phyloP scores from a whole-genome alignment of 2,113 vertebrate genomes.

The Actenoides hombroni region DNA sequence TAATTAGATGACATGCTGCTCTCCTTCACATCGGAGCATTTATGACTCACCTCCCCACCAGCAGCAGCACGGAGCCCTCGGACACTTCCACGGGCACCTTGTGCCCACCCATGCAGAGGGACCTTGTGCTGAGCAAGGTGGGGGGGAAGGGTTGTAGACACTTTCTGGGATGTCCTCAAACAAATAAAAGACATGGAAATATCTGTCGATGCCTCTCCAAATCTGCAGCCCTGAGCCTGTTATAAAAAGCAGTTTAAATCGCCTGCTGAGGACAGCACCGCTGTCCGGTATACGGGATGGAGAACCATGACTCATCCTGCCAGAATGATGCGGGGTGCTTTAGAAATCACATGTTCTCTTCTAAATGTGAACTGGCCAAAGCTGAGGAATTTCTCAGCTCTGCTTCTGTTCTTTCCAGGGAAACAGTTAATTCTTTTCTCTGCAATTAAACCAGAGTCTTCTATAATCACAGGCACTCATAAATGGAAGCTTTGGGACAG shows the following conservation, averaged over 20 bases:
- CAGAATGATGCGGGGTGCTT: background rate
- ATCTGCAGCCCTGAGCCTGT: background rate
- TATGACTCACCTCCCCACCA: background rate
- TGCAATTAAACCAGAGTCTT: background rate
- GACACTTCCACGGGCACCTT: rapidly evolving
- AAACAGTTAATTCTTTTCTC: background rate
- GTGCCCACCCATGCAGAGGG: rapidly evolving
- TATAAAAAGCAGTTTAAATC: background rate
- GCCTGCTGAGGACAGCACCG: background rate
- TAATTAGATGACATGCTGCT: background rate
- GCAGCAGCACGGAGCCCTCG: rapidly evolving
- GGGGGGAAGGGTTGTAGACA: rapidly evolving
- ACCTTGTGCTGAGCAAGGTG: background rate
- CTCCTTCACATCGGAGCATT: background rate
- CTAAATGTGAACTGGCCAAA: background rate
- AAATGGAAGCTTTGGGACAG: rapidly evolving
- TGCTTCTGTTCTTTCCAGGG: background rate
- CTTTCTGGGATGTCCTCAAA: background rate
- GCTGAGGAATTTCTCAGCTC: background rate
- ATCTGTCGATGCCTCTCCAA: background rate
- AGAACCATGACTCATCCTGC: background rate
- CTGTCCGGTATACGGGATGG: background rate
- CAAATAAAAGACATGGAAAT: background rate
- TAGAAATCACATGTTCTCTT: background rate
- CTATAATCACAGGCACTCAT: background rate